These are phyloP conservation scores for Kryptolebias marmoratus DNA, from an alignment of 2,113 vertebrate genomes.

Conservation along the genomic window DNA sequence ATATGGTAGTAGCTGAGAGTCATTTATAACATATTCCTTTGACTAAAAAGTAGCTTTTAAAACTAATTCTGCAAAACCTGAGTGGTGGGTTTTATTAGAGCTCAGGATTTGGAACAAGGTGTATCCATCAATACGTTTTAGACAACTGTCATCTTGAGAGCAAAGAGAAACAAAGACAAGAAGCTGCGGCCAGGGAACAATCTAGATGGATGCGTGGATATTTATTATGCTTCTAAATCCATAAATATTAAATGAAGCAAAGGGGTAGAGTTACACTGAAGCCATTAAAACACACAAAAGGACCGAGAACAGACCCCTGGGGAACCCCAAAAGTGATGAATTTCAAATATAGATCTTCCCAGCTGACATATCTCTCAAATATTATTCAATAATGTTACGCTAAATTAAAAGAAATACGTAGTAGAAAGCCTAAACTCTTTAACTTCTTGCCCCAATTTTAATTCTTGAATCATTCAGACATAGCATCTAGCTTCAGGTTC, in stretches of 20 bases:
- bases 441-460: neutral
- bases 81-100: too few relatives aligned
- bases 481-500: neutral
- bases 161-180: too few relatives aligned
- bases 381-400: neutral
- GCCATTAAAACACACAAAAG: neutral
- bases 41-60: too few relatives aligned
- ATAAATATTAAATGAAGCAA: neutral
- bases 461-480: neutral
- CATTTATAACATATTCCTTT: too few relatives aligned
- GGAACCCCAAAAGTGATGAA: conserved; percentile 26
- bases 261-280: neutral
- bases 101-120: too few relatives aligned
- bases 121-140: too few relatives aligned
- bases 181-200: too few relatives aligned
- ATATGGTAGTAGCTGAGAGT: too few relatives aligned
- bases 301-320: conserved; percentile 27
- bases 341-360: neutral
- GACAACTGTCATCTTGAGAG: too few relatives aligned
- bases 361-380: neutral
- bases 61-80: too few relatives aligned
- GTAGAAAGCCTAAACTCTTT: neutral
- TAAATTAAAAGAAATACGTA: neutral
- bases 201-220: too few relatives aligned
- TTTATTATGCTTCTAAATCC: too few relatives aligned